A percentile compares a stretch with the other conserved stretches of the same genome.
These are phyloP conservation scores for Hemithea aestivaria DNA, from an alignment of 2,888 invertebrate species.

Conservation along the genomic window DNA sequence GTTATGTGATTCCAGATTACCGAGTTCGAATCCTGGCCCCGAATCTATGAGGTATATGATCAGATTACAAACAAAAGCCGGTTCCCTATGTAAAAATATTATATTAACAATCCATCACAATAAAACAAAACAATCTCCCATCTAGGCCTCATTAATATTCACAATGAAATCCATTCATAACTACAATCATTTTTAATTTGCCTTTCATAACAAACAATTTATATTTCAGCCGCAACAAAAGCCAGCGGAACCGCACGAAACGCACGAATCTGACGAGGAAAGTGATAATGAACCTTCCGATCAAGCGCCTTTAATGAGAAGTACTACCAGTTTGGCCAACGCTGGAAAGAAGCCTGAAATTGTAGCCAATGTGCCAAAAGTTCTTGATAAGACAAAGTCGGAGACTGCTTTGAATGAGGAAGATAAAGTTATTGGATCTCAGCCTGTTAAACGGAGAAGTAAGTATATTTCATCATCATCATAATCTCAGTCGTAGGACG, in stretches of 20 bases:
- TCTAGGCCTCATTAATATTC: slow-evolving; percentile 7
- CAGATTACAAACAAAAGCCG: no score
- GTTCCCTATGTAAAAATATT: neutral
- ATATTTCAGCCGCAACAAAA: slow-evolving; percentile 52
- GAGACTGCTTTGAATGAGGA: slow-evolving; percentile 36
- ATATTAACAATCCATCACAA: neutral
- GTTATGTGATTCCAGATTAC: no score
- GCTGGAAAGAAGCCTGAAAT: slow-evolving; percentile 61
- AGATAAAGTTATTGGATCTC: slow-evolving; percentile 54
- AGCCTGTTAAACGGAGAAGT: slow-evolving; percentile 71
- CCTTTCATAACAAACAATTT: neutral
- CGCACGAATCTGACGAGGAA: slow-evolving; percentile 61
- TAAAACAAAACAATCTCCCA: neutral
- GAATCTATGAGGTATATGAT: no score
- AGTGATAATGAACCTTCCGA: slow-evolving; percentile 68
- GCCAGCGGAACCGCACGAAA: slow-evolving; percentile 31
- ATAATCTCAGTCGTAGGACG: no score
- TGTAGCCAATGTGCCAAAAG: slow-evolving; percentile 66
- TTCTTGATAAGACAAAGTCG: slow-evolving; percentile 49
- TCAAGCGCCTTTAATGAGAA: slow-evolving; percentile 71
- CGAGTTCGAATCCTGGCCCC: no score
- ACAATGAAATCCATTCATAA: slow-evolving; percentile 4
- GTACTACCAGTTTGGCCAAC: slow-evolving; percentile 50
- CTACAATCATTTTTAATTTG: no score
- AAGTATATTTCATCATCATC: slow-evolving; percentile 32